Percentiles rank a stretch among this genome's conserved stretches.
These are phyloP conservation scores for Epistrophe grossulariae DNA, from an alignment of 2,888 invertebrate genomes.

Conservation along the genomic window DNA sequence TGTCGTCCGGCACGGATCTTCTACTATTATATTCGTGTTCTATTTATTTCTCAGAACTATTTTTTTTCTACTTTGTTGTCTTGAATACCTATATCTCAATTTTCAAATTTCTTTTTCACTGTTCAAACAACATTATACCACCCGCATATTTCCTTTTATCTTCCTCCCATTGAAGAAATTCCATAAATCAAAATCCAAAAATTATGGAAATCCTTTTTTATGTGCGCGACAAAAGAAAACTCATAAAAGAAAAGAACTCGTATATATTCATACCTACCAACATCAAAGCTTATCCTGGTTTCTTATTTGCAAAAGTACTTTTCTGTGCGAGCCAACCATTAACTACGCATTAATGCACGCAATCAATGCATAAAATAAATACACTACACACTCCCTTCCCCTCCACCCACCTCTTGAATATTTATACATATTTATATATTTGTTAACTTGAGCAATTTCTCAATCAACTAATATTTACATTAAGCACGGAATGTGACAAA, in stretches of 20 bases:
- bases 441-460: constrained; percentile 56
- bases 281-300: constrained; percentile 1
- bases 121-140: too few relatives aligned
- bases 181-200: constrained; percentile 47
- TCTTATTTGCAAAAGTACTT: constrained; percentile 67
- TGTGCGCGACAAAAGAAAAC: neutral
- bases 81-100: too few relatives aligned
- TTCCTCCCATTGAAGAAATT: neutral
- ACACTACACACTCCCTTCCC: constrained; percentile 17
- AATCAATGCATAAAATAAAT: constrained; percentile 57
- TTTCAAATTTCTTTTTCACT: too few relatives aligned
- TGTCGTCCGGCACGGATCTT: too few relatives aligned
- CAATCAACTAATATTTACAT: constrained; percentile 76
- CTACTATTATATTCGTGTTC: too few relatives aligned
- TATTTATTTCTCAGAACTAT: too few relatives aligned
- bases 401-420: neutral
- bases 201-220: constrained; percentile 60
- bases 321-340: constrained; percentile 54
- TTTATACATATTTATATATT: neutral
- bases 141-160: too few relatives aligned
- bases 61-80: too few relatives aligned
- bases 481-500: constrained; percentile 73
- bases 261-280: neutral
- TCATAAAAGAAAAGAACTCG: neutral
- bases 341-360: constrained; percentile 73